Evolutionary conservation across 2,113 vertebrate species (phyloP), one percentile per base, ranked within the genome.

Genomic region (Varanus salvator): DNA sequence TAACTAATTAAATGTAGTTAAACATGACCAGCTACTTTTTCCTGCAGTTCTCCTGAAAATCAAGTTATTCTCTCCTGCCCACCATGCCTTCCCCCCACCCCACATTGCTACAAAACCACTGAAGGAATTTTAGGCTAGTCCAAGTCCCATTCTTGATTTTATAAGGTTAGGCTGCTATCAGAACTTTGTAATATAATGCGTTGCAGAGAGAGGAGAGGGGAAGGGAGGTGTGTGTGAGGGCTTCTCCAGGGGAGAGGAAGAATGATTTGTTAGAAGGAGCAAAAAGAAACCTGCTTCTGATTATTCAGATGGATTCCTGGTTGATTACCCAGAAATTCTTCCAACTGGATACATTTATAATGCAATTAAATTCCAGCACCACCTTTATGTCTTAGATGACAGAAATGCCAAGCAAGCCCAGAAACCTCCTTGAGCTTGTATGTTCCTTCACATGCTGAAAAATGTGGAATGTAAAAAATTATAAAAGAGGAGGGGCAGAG

Each of bases 321-420:
- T 44, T 0, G 91, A 82, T 80, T 2, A 29, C 48, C 75, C 3
- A 85, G 76, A 4, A 86, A 74, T 74, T 8, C n/a, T 90, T 72
- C 81, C 64, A 5, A 31, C 54, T 38, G 91, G 91, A 1, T 48
- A 85, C 75, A 85, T 94, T 95, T 83, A 5, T 12, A 74, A 80
- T 0, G 78, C 23, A 90, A 68, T 88, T 31, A 90, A 64, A 90
- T 91, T 94, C 92, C n/a, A 80, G 0, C 31, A 80, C 88, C 44
- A 83, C 71, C 93, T 94, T 75, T 90, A 89, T 89, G 87, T 95
- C 90, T 91, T 92, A 87, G 93, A 72, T 92, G 76, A 84, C 60
- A 82, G 27, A 87, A 34, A 89, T 84, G 82, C 89, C 75, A 15
- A 19, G 1, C 80, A 0, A 94, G 91, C 91, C 27, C 88, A 74